Evolutionary conservation across 2,113 vertebrate species (phyloP), one percentile per base, ranked within the genome.

Genomic region (Istiophorus platypterus): DNA sequence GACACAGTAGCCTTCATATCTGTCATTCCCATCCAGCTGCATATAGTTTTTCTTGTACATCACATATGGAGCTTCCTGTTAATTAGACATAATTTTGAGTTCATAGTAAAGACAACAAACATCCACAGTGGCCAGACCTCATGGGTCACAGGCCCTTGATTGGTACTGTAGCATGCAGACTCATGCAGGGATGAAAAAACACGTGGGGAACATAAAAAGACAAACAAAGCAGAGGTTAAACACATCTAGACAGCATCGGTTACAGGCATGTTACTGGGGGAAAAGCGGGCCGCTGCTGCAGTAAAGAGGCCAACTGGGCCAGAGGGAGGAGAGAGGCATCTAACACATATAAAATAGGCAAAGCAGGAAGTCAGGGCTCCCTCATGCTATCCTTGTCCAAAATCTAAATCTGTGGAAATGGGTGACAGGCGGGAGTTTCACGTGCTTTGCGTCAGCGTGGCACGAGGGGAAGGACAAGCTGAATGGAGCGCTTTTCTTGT

Each of bases 1-100:
- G 89, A 99, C 98, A 95, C 98, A 99, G 94, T 99, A 99, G 94
- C 98, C 98, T 97, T 99, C 98, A 94, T 99, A 99, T 93, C 96
- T 96, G 76, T 99, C 98, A 96, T 99, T 99, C 92, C 98, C 98
- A 83, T 98, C 98, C 94, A 96, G 77, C 94, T 97, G 96, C 90
- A 98, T 96, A 95, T 96, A 96, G 93, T 98, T 98, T 96, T 98
- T 98, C 96, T 99, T 99, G 95, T 97, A 97, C 98, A 99, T 99
- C 92, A 99, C 98, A 92, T 99, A 99, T 31, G 98, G 98, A 79
- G 98, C 97, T 97, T 99, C 98, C 98, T 99, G 97, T 95, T 95
- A 97, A 92, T 95, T 90, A 92, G 93, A 95, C 92, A 94, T 2
- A 95, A 77, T 91, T 90, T 90, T 92, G 77, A 92, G 89, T 90